Conservation (phyloP, 2,113 vertebrate genomes). For the Mellivora capensis region DNA sequence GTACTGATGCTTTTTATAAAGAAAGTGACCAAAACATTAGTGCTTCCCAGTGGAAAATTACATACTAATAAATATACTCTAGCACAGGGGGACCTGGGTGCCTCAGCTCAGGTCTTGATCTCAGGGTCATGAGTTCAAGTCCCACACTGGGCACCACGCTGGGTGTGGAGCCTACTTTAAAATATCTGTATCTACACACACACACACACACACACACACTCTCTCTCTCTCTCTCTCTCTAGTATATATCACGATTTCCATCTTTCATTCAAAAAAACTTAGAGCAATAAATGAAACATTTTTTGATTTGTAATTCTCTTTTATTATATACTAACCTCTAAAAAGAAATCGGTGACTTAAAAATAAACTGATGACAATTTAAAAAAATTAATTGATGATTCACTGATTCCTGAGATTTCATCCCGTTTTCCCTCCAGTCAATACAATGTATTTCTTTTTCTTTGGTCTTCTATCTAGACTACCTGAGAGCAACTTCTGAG, state of each 20-base stretch:
- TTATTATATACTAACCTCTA: not conserved
- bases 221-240: no score
- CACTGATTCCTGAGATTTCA: conserved; percentile 10
- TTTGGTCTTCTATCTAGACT: not conserved
- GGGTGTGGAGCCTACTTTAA: not conserved
- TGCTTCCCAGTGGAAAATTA: not conserved
- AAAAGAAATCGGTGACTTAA: not conserved
- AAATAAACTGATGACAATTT: not conserved
- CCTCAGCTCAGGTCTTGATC: not conserved
- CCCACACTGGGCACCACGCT: accelerated
- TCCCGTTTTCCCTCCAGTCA: conserved; percentile 15
- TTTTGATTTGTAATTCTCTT: not conserved
- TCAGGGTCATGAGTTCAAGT: not conserved
- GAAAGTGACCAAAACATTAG: not conserved
- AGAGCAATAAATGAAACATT: not conserved
- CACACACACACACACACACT: not conserved
- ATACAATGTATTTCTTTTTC: conserved; percentile 14
- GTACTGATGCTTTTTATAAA: not conserved
- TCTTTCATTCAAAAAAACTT: not conserved
- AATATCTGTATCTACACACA: not conserved
- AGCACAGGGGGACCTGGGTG: not conserved
- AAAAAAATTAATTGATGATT: not conserved
- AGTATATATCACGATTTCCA: not conserved
- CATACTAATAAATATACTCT: not conserved
- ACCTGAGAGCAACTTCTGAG: conserved; percentile 8